Percentiles rank a stretch among this genome's conserved stretches.
Evolutionary conservation across 2,888 invertebrate species (phyloP).

Genomic region (Quadriops clusia): DNA sequence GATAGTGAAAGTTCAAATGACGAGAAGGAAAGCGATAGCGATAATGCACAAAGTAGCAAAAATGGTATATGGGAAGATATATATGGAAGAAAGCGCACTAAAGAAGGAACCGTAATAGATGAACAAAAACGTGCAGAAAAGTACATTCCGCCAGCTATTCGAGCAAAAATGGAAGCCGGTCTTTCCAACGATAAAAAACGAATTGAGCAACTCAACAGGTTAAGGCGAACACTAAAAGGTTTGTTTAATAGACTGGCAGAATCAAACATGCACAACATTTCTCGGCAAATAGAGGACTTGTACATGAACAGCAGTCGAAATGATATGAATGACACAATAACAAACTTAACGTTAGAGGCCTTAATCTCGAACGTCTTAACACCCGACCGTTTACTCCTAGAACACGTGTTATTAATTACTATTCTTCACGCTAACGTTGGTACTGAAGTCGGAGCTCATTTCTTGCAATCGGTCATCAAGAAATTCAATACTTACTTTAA

Average conservation of each 20-base stretch:
- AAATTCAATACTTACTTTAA: slow-evolving; percentile 51
- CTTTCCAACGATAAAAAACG: slow-evolving; percentile 35
- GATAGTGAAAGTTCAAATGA: slow-evolving; percentile 17
- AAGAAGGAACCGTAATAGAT: slow-evolving; percentile 62
- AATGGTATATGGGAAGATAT: slow-evolving; percentile 72
- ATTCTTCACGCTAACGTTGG: slow-evolving; percentile 84
- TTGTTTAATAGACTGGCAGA: slow-evolving; percentile 78
- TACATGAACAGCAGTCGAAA: slow-evolving; percentile 72
- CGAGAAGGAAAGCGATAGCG: slow-evolving; percentile 13
- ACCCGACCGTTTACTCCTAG: slow-evolving; percentile 67
- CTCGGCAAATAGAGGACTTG: slow-evolving; percentile 63
- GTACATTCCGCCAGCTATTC: slow-evolving; percentile 75
- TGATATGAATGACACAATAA: slow-evolving; percentile 67
- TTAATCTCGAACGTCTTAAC: slow-evolving; percentile 48
- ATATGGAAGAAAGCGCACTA: slow-evolving; percentile 76
- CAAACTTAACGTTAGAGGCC: slow-evolving; percentile 57
- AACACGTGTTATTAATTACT: slow-evolving; percentile 72
- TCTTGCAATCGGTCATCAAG: slow-evolving; percentile 62
- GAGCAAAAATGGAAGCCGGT: slow-evolving; percentile 40
- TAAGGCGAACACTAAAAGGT: slow-evolving; percentile 80
- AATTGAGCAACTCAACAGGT: slow-evolving; percentile 46
- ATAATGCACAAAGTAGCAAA: slow-evolving; percentile 15
- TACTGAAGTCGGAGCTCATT: slow-evolving; percentile 79
- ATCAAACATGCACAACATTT: slow-evolving; percentile 75
- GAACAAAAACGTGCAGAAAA: slow-evolving; percentile 35